Percentiles rank a stretch among this genome's conserved stretches.
phyloP scores from a whole-genome alignment of 1,140 invertebrate genomes.

The Sipha flava region DNA sequence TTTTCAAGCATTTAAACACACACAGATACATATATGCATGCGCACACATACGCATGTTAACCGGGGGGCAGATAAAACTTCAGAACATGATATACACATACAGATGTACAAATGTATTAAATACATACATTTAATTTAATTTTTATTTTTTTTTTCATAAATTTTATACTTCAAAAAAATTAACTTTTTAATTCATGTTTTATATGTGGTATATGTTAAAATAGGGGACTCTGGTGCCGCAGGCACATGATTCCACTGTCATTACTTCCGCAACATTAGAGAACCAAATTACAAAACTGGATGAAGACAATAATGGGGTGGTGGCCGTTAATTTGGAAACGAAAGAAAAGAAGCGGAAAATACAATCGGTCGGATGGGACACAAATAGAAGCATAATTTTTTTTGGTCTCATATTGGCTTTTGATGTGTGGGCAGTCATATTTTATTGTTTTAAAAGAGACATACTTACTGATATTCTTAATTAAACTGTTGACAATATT shows the following conservation, averaged over 20 bases:
- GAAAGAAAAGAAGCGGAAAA: constrained; percentile 22
- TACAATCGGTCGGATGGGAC: constrained; percentile 16
- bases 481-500: not conserved
- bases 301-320: not conserved
- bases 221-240: constrained; percentile 15
- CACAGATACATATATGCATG: no score
- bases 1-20: no score
- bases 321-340: constrained; percentile 6
- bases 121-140: no score
- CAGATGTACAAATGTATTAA: no score
- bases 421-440: not conserved
- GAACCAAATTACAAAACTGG: not conserved
- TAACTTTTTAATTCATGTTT: not conserved
- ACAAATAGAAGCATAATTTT: not conserved
- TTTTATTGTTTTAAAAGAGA: constrained; percentile 10
- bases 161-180: no score
- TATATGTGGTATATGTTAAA: not conserved
- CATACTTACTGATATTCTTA: not conserved
- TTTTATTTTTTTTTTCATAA: not conserved
- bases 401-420: not conserved
- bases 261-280: not conserved
- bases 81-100: no score
- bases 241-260: not conserved
- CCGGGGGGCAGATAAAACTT: no score
- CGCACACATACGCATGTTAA: no score